A percentile compares a stretch with the other conserved stretches of the same genome.
These are phyloP conservation scores for Pimephales promelas DNA, from an alignment of 2,113 vertebrate species.

Conservation along the genomic window DNA sequence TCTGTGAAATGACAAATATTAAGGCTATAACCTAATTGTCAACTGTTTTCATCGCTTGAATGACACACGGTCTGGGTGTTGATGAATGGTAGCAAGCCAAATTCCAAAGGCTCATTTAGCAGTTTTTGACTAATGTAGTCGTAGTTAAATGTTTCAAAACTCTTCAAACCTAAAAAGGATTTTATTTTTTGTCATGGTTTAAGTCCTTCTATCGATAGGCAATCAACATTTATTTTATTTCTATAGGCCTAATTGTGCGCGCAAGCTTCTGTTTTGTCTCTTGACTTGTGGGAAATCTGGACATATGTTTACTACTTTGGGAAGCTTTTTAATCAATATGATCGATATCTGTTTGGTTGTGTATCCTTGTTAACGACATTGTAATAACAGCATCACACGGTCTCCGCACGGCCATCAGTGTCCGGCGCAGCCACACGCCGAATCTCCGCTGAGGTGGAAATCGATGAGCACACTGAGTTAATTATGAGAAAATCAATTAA, in stretches of 20 bases:
- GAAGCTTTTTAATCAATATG: conserved; percentile 68
- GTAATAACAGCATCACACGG: conserved; percentile 67
- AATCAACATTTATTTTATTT: conserved; percentile 5
- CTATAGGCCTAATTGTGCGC: conserved; percentile 10
- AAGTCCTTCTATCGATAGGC: neutral
- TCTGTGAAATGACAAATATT: neutral
- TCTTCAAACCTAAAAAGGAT: neutral
- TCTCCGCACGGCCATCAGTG: conserved; percentile 25
- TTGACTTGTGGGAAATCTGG: conserved; percentile 54
- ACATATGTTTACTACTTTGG: conserved; percentile 56
- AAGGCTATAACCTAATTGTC: neutral
- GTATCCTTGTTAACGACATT: conserved; percentile 65
- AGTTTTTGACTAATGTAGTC: neutral
- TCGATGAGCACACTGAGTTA: conserved; percentile 83
- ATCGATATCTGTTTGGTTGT: conserved; percentile 70
- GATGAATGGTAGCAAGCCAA: neutral
- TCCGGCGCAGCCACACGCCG: conserved; percentile 56
- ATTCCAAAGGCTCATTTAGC: neutral
- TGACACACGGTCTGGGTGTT: neutral
- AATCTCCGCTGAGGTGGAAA: conserved; percentile 74
- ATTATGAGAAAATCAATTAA: conserved; percentile 86
- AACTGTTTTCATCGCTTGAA: neutral
- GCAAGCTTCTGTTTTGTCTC: conserved; percentile 42
- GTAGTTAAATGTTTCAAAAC: neutral
- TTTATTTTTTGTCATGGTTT: neutral